phyloP scores from a whole-genome alignment of 1,140 invertebrate genomes.

The Zaprionus davidi region DNA sequence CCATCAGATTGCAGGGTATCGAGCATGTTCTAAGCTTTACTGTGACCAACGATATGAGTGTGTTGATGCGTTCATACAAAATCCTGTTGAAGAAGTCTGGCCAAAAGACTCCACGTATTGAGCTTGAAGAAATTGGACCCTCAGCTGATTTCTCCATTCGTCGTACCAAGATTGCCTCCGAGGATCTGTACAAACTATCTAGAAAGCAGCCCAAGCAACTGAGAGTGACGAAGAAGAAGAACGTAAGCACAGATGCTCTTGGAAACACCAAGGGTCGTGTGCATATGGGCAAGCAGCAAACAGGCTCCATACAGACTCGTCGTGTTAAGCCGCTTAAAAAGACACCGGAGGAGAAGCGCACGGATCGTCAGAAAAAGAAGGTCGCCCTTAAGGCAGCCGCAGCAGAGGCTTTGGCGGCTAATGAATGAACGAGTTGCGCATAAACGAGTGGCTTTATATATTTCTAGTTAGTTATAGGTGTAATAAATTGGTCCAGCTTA shows the following conservation, averaged over 20 bases:
- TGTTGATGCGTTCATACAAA: slow-evolving; percentile 95
- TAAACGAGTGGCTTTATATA: slow-evolving; percentile 18
- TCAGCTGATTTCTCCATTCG: slow-evolving; percentile 94
- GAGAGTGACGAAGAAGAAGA: slow-evolving; percentile 95
- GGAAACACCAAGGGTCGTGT: slow-evolving; percentile 95
- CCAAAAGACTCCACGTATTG: slow-evolving; percentile 92
- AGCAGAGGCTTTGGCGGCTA: slow-evolving; percentile 51
- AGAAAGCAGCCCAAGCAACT: slow-evolving; percentile 93
- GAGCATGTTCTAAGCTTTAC: slow-evolving; percentile 97
- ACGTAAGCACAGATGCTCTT: slow-evolving; percentile 93
- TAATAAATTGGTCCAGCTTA: slow-evolving; percentile 79
- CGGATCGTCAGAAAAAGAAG: slow-evolving; percentile 86
- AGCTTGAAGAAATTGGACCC: slow-evolving; percentile 93
- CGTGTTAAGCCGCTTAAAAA: slow-evolving; percentile 97
- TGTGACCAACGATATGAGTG: slow-evolving; percentile 90
- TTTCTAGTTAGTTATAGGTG: slow-evolving; percentile 63
- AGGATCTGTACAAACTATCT: slow-evolving; percentile 95
- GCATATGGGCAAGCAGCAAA: slow-evolving; percentile 96
- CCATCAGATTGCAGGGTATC: slow-evolving; percentile 94
- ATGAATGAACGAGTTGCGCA: slow-evolving; percentile 23
- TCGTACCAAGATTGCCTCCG: slow-evolving; percentile 94
- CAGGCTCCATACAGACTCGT: slow-evolving; percentile 93
- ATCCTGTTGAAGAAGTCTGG: slow-evolving; percentile 96
- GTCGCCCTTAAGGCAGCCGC: slow-evolving; percentile 70
- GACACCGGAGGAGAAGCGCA: slow-evolving; percentile 88